Conservation (phyloP, 2,888 invertebrate genomes). For the Cosmopolites sordidus region DNA sequence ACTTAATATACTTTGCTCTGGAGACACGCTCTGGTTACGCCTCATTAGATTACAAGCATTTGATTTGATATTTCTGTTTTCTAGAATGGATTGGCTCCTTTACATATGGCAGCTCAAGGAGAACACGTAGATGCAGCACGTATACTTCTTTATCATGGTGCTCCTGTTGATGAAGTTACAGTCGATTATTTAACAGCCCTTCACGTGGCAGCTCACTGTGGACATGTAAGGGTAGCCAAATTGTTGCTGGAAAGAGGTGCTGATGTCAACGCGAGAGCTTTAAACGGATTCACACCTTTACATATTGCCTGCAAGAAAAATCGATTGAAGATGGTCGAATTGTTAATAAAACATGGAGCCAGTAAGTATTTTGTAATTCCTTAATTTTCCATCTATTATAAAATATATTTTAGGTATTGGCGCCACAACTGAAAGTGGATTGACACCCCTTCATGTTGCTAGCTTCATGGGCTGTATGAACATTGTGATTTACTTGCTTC, state of each 20-base stretch:
- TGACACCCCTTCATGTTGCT: slow-evolving; percentile 96
- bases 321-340: slow-evolving; percentile 90
- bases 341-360: slow-evolving; percentile 92
- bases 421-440: slow-evolving; percentile 72
- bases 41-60: too few relatives aligned
- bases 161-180: slow-evolving; percentile 98
- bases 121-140: slow-evolving; percentile 97
- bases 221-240: slow-evolving; percentile 90
- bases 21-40: too few relatives aligned
- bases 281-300: slow-evolving; percentile 96
- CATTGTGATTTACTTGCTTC: slow-evolving; percentile 92
- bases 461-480: slow-evolving; percentile 99
- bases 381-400: background rate
- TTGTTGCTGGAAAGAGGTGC: slow-evolving; percentile 83
- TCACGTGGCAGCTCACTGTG: slow-evolving; percentile 93
- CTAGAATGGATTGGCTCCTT: slow-evolving; percentile 86
- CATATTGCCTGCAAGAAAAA: slow-evolving; percentile 99
- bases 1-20: too few relatives aligned
- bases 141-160: slow-evolving; percentile 85
- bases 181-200: slow-evolving; percentile 96
- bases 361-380: slow-evolving; percentile 52
- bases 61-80: background rate
- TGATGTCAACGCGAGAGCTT: slow-evolving; percentile 93
- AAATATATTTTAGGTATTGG: slow-evolving; percentile 52
- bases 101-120: slow-evolving; percentile 98